Evolutionary conservation across 1,140 invertebrate genomes (phyloP).

Genomic region (Neoseiulus cucumeris): DNA sequence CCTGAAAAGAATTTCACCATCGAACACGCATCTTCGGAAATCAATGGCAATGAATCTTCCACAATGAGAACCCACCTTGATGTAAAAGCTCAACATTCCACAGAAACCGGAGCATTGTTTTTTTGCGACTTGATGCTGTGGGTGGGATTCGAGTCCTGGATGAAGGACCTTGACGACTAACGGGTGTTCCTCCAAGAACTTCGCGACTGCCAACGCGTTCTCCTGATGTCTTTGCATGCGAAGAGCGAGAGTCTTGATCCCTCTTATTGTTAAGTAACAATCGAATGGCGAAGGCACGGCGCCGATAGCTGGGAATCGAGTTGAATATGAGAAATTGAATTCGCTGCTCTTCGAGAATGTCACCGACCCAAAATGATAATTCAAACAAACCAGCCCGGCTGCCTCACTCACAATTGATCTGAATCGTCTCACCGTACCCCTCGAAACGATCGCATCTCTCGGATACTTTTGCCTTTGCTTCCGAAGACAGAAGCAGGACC

Average conservation of each 20-base stretch:
- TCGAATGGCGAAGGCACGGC: slow-evolving; percentile 90
- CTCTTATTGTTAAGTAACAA: slow-evolving; percentile 76
- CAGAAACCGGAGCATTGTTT: slow-evolving; percentile 70
- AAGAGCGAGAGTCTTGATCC: slow-evolving; percentile 58
- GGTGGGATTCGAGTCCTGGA: slow-evolving; percentile 61
- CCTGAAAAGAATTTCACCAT: too few species aligned
- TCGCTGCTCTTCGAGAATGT: too few species aligned
- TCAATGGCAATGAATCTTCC: too few species aligned
- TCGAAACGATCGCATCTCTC: too few species aligned
- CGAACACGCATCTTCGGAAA: too few species aligned
- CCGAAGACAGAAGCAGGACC: not conserved
- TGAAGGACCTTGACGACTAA: slow-evolving; percentile 48
- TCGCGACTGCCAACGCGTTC: slow-evolving; percentile 52
- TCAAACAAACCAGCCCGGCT: too few species aligned
- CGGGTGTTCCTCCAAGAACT: slow-evolving; percentile 53
- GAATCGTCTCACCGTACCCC: too few species aligned
- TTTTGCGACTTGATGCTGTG: slow-evolving; percentile 61
- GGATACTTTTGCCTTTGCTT: too few species aligned
- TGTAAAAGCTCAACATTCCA: slow-evolving; percentile 75
- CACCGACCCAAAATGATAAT: too few species aligned
- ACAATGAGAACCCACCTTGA: slow-evolving; percentile 36
- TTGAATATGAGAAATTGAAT: too few species aligned
- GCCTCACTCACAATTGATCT: too few species aligned
- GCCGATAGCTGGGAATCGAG: slow-evolving; percentile 42
- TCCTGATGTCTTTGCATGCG: slow-evolving; percentile 76